phyloP scores from a whole-genome alignment of 2,797 vertebrate species.

The Tokudaia tokunoshimensis region DNA sequence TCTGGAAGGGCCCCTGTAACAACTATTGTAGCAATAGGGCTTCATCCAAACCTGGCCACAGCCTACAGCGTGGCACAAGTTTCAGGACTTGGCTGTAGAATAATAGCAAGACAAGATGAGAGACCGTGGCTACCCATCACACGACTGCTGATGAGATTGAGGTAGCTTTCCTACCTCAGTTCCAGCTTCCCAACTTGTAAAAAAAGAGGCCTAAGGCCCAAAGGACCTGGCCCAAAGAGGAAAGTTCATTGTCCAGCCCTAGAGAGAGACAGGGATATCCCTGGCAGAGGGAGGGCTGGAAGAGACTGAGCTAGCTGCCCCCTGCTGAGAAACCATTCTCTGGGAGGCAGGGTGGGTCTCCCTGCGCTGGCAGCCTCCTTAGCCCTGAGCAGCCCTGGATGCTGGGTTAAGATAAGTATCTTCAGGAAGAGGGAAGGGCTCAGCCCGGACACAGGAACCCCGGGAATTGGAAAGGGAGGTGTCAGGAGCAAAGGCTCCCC shows the following conservation, averaged over 20 bases:
- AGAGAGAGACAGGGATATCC: background rate
- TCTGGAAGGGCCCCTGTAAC: background rate
- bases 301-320: background rate
- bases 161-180: background rate
- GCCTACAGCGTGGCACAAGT: background rate
- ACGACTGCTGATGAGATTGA: background rate
- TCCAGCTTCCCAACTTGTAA: background rate
- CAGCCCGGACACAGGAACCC: conserved; percentile 31
- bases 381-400: background rate
- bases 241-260: background rate
- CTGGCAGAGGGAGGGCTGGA: background rate
- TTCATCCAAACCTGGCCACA: background rate
- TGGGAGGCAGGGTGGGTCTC: background rate
- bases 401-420: conserved; percentile 3
- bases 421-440: conserved; percentile 46
- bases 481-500: background rate
- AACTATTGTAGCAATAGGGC: background rate
- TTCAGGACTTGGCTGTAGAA: background rate
- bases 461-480: conserved; percentile 21
- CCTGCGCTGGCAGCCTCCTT: background rate
- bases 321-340: background rate
- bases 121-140: background rate
- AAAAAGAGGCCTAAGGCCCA: background rate
- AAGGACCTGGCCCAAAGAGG: background rate
- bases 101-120: background rate